A percentile compares a stretch with the other conserved stretches of the same genome.
Conservation (phyloP, 2,797 vertebrate genomes). For the Poecilia picta region DNA sequence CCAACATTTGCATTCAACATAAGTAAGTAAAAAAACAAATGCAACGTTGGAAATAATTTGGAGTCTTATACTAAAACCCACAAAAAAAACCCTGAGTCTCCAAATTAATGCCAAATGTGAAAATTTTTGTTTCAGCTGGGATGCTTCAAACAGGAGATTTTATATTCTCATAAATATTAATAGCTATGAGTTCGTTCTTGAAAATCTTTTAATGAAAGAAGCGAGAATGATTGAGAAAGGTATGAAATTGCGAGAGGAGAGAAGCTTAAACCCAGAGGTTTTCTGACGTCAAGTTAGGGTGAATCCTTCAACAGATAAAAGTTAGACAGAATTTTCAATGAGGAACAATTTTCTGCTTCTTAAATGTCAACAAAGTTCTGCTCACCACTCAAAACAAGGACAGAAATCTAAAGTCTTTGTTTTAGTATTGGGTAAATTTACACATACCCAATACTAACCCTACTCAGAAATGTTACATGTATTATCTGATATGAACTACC, state of each 20-base stretch:
- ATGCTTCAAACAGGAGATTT: too few relatives aligned
- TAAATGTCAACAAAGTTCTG: background rate
- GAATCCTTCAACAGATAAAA: background rate
- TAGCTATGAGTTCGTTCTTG: background rate
- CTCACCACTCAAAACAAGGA: background rate
- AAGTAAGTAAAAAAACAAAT: constrained; percentile 1
- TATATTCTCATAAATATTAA: background rate
- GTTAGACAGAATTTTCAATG: background rate
- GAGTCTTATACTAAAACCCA: background rate
- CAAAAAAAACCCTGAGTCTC: background rate
- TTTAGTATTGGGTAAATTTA: background rate
- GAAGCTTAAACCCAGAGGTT: background rate
- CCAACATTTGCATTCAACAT: constrained; percentile 5
- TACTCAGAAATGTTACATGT: background rate
- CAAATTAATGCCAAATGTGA: background rate
- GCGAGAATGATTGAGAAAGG: background rate
- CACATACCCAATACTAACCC: background rate
- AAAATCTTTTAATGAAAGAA: background rate
- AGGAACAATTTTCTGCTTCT: background rate
- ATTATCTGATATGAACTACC: background rate
- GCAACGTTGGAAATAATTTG: constrained; percentile 9
- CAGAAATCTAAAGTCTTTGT: background rate
- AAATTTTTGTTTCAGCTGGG: background rate
- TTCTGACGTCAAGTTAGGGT: background rate
- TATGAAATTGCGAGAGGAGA: background rate